Evolutionary conservation across 2,797 vertebrate species (phyloP).

Genomic region (Sebastes vulpes): DNA sequence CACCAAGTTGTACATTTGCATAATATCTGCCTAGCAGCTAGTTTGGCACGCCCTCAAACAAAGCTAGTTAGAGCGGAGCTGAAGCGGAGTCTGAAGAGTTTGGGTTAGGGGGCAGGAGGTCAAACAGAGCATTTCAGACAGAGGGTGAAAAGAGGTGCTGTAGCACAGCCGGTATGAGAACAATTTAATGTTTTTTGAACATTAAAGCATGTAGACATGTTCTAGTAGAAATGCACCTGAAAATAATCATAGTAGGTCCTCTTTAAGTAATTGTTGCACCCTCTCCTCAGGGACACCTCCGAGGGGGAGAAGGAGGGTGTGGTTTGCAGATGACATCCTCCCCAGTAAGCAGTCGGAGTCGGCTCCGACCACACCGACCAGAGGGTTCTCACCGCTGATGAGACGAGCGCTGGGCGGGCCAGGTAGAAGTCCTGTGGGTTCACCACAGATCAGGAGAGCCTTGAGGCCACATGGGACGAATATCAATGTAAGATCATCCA

Average conservation of each 20-base stretch:
- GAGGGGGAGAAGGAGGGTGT: slow-evolving; percentile 94
- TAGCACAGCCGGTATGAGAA: no score
- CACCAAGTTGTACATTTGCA: no score
- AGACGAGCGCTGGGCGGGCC: slow-evolving; percentile 51
- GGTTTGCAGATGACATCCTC: slow-evolving; percentile 97
- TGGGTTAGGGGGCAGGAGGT: no score
- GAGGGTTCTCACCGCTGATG: slow-evolving; percentile 89
- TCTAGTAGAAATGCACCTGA: no score
- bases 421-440: slow-evolving; percentile 77
- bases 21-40: no score
- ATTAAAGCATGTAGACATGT: no score
- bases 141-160: no score
- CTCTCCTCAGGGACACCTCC: slow-evolving; percentile 85
- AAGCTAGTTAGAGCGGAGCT: no score
- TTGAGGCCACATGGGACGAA: slow-evolving; percentile 42
- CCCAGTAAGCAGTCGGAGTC: slow-evolving; percentile 93
- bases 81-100: no score
- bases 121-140: no score
- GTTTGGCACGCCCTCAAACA: no score
- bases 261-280: not conserved
- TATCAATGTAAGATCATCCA: slow-evolving; percentile 55
- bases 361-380: slow-evolving; percentile 90
- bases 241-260: not conserved
- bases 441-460: slow-evolving; percentile 86
- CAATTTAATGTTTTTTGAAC: no score